These are phyloP conservation scores for Oryctolagus cuniculus DNA, from an alignment of 2,113 vertebrate genomes.

Conservation along the genomic window mOryCun1.1 NC_091432.1:45478501-45479000, in stretches of 20 bases:
- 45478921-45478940: background rate
- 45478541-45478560: too few relatives aligned
- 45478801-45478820: background rate
- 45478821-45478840: conserved; percentile 9
- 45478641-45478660: background rate
- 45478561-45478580: too few relatives aligned
- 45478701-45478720: background rate
- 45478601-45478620: too few relatives aligned
- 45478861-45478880: background rate
- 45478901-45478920: background rate
- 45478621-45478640: too few relatives aligned
- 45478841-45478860: conserved; percentile 18
- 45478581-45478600: too few relatives aligned
- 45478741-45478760: conserved; percentile 25
- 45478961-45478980: background rate
- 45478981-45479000: background rate
- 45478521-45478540: too few relatives aligned
- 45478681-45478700: conserved; percentile 46
- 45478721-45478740: background rate
- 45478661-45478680: background rate
- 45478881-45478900: background rate
- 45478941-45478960: background rate
- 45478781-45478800: background rate
- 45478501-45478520: too few relatives aligned
- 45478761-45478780: conserved; percentile 14